Percentiles rank a stretch among this genome's conserved stretches.
phyloP scores from a whole-genome alignment of 2,113 vertebrate genomes.

The Gobio gobio region DNA sequence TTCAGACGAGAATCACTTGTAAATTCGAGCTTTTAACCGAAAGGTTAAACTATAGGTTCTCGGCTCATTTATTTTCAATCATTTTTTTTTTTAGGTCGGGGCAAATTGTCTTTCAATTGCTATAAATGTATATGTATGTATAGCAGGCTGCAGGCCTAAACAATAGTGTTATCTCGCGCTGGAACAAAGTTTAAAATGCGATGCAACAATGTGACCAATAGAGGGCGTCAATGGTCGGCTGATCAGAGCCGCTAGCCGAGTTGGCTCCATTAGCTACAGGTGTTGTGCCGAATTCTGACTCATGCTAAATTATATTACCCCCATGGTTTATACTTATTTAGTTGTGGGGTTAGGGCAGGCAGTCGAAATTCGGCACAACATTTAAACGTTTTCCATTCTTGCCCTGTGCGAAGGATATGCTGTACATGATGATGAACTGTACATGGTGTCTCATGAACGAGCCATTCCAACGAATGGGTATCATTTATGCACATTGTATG shows the following conservation, averaged over 20 bases:
- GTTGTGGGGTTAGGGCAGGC: too few relatives aligned
- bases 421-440: too few relatives aligned
- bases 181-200: background rate
- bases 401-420: too few relatives aligned
- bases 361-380: too few relatives aligned
- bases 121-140: background rate
- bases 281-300: too few relatives aligned
- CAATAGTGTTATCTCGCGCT: background rate
- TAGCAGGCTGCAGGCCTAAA: background rate
- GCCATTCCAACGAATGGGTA: too few relatives aligned
- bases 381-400: too few relatives aligned
- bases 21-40: background rate
- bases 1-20: background rate
- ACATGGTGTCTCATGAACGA: too few relatives aligned
- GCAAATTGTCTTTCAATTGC: background rate
- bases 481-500: too few relatives aligned
- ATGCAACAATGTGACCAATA: background rate
- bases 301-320: too few relatives aligned
- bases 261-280: background rate
- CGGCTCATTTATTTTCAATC: background rate
- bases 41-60: background rate
- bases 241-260: background rate
- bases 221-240: constrained; percentile 18
- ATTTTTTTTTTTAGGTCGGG: background rate
- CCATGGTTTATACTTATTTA: too few relatives aligned